phyloP scores from a whole-genome alignment of 2,113 vertebrate species.

The Panurus biarmicus region DNA sequence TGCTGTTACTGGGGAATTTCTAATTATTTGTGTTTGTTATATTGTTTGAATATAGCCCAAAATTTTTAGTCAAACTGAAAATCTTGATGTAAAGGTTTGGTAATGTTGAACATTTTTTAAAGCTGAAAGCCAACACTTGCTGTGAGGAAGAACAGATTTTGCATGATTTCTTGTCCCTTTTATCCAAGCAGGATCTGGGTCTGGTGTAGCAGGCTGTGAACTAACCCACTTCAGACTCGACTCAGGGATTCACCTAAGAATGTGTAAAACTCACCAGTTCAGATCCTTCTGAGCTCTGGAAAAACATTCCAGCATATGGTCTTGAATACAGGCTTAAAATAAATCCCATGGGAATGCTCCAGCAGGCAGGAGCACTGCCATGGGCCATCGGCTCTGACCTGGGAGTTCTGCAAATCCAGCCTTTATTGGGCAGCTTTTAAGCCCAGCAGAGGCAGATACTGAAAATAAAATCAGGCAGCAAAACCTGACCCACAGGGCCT shows the following conservation, averaged over 20 bases:
- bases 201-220: neutral
- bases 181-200: neutral
- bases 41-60: no score
- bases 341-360: neutral
- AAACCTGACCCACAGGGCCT: neutral
- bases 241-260: neutral
- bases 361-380: neutral
- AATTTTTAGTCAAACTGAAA: neutral
- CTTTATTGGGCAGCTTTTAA: neutral
- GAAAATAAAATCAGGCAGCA: neutral
- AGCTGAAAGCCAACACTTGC: neutral
- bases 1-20: neutral
- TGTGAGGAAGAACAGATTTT: neutral
- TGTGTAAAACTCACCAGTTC: neutral
- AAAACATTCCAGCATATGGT: neutral
- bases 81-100: neutral
- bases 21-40: neutral
- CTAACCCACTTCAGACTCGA: neutral
- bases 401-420: neutral
- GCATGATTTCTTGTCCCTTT: neutral
- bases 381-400: neutral
- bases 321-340: neutral
- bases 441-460: neutral
- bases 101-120: neutral
- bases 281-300: neutral